Base-by-base conservation (phyloP, 2,888 invertebrate genomes). In the Cataglyphis livida region DNA sequence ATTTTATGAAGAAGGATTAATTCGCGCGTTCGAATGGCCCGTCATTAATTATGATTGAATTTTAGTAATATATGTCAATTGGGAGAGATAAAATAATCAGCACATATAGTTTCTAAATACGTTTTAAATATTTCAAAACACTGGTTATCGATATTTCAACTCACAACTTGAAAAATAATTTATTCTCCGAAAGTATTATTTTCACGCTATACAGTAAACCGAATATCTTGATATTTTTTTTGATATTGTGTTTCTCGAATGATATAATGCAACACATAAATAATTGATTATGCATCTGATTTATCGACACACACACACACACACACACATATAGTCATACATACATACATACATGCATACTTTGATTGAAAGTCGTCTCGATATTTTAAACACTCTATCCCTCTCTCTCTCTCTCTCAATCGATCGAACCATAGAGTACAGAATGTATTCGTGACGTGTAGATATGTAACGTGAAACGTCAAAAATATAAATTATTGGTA, bases 31-130 rank as follows among this genome's bases (percentile, higher is more conserved):
- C 0, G 28, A 76, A 28, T 41, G 10, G 59, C 6, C 7, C 21
- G 70, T 57, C 28, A 57, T 78, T 78, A 41, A 41, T 68, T 68
- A 68, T 68, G 6, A 28, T 9, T 57, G 21, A 57, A 57, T 54
- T 48, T 48, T 76, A 66, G 2, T 70, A 44, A 3, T 32, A 21
- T n/a, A 21, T 5, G 15, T 68, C 28, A 21, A 70, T 68, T 76
- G 38, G 51, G 35, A 25, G 18, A 32, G 9, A 32, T 70, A 32
- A 70, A 57, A 18, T 70, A 57, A 78, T 78, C 3, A 9, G n/a
- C 0, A 15, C 7, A n/a, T n/a, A 7, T n/a, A 35, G 9, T 44
- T 65, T 54, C 25, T 32, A 28, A 12, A 10, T 21, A 15, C 15
- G 12, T 54, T 76, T 65, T 18, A 12, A 65, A 65, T n/a, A 5